Evolutionary conservation across 1,140 invertebrate species (phyloP).

Genomic region (Heliconius congener): DNA sequence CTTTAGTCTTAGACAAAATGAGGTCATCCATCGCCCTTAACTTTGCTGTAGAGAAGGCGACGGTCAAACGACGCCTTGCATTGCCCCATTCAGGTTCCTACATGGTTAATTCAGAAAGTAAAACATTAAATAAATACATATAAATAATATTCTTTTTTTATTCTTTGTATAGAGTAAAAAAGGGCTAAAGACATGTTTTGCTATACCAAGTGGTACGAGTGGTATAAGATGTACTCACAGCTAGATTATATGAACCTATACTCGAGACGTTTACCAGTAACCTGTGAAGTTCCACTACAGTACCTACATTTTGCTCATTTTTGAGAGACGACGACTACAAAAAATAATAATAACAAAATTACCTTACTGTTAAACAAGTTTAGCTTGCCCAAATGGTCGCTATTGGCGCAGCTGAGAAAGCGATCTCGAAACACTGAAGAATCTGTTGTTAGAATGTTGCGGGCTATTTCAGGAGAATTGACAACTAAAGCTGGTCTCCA

Average conservation of each 20-base stretch:
- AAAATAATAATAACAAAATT: not conserved
- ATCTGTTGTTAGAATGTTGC: slow-evolving; percentile 51
- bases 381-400: slow-evolving; percentile 49
- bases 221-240: no score
- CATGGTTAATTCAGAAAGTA: slow-evolving; percentile 11
- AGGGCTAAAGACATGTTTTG: no score
- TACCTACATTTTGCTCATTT: no score
- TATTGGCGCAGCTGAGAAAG: slow-evolving; percentile 42
- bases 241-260: no score
- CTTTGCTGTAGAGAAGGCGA: slow-evolving; percentile 46
- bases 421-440: slow-evolving; percentile 49
- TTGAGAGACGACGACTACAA: no score
- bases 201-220: no score
- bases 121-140: not conserved
- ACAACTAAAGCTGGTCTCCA: slow-evolving; percentile 59
- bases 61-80: slow-evolving; percentile 41
- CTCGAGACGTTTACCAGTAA: no score
- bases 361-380: slow-evolving; percentile 57
- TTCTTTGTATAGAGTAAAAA: no score
- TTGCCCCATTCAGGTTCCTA: slow-evolving; percentile 39
- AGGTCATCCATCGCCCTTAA: slow-evolving; percentile 34
- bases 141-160: not conserved
- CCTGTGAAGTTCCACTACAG: no score
- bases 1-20: slow-evolving; percentile 33
- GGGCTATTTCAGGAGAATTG: slow-evolving; percentile 52